Percentiles rank a stretch among this genome's conserved stretches.
Evolutionary conservation across 2,888 invertebrate genomes (phyloP).

Genomic region (Meghimatium bilineatum): DNA sequence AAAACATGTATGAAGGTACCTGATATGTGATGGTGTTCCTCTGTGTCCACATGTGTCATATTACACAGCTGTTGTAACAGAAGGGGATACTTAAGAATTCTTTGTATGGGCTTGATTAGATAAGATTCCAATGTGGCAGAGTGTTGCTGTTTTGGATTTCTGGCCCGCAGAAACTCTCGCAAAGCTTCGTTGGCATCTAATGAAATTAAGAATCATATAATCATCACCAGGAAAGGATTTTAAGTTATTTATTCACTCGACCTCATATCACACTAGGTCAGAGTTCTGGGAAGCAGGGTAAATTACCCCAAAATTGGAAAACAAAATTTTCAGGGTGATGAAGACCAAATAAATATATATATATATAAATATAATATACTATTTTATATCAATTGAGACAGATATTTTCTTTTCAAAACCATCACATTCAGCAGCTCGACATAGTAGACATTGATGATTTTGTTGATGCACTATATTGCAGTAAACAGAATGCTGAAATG

Average conservation of each 20-base stretch:
- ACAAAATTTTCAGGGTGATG: too few relatives aligned
- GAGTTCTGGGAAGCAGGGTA: too few relatives aligned
- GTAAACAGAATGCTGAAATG: too few relatives aligned
- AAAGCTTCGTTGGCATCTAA: conserved; percentile 94
- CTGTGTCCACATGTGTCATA: conserved; percentile 92
- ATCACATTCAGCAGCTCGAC: too few relatives aligned
- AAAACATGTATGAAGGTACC: conserved; percentile 72
- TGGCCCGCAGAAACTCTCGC: conserved; percentile 94
- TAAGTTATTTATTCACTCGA: not conserved
- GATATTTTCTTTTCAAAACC: too few relatives aligned
- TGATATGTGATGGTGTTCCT: conserved; percentile 93
- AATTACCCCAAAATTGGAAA: too few relatives aligned
- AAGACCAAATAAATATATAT: too few relatives aligned
- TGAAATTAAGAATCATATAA: not conserved
- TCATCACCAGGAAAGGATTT: not conserved
- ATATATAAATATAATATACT: too few relatives aligned
- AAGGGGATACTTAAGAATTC: conserved; percentile 97
- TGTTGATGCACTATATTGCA: too few relatives aligned
- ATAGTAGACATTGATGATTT: too few relatives aligned
- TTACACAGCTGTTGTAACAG: conserved; percentile 95
- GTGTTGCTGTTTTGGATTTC: conserved; percentile 97
- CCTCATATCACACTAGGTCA: too few relatives aligned
- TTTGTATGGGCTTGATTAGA: conserved; percentile 98
- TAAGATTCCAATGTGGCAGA: conserved; percentile 97
- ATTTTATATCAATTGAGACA: too few relatives aligned